phyloP scores from a whole-genome alignment of 2,888 invertebrate species.

The Cephus rjabovi region DNA sequence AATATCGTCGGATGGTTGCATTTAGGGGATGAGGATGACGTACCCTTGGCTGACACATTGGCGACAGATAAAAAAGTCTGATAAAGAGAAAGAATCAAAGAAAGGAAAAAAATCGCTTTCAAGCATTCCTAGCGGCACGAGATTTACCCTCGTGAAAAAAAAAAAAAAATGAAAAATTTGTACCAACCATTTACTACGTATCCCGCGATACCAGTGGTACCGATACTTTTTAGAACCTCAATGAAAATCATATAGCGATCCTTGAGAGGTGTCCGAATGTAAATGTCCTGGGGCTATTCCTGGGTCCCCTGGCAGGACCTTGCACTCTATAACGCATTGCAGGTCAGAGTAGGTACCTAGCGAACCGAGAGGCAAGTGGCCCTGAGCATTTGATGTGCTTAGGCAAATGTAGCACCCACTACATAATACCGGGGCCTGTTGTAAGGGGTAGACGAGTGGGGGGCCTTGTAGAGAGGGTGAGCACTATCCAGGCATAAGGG shows the following conservation, averaged over 20 bases:
- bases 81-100: no score
- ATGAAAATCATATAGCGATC: no score
- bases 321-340: neutral
- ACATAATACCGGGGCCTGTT: slow-evolving; percentile 28
- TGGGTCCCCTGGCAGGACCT: neutral
- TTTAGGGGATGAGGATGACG: slow-evolving; percentile 5
- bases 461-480: slow-evolving; percentile 16
- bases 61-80: no score
- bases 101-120: no score
- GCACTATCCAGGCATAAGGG: slow-evolving; percentile 46
- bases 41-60: no score
- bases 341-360: slow-evolving; percentile 45
- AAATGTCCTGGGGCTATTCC: slow-evolving; percentile 1
- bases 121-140: no score
- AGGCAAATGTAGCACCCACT: slow-evolving; percentile 62
- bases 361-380: slow-evolving; percentile 48
- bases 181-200: no score
- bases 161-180: no score
- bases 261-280: neutral
- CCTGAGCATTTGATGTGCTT: slow-evolving; percentile 58
- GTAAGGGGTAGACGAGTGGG: slow-evolving; percentile 26
- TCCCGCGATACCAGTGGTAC: no score
- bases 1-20: slow-evolving; percentile 24
- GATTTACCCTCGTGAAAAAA: no score
- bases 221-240: no score